These are phyloP conservation scores for Hoplodrina ambigua DNA, from an alignment of 2,888 invertebrate genomes.

Conservation along the genomic window DNA sequence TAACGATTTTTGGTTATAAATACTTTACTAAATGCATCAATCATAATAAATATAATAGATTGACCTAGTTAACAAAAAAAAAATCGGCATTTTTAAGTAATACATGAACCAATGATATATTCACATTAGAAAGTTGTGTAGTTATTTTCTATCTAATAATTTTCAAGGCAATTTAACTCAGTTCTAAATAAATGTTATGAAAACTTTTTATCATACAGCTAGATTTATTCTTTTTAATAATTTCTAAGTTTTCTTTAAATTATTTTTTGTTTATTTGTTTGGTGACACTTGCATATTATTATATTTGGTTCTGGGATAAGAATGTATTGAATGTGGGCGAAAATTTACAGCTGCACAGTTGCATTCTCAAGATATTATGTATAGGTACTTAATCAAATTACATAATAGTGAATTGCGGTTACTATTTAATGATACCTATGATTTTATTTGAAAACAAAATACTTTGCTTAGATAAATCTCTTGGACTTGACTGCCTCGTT, in stretches of 20 bases:
- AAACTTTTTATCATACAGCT: not conserved
- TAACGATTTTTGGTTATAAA: conserved; percentile 4
- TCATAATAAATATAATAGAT: conserved; percentile 4
- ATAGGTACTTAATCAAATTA: not conserved
- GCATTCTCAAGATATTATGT: conserved; percentile 2
- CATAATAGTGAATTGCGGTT: not conserved
- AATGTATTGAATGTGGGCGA: not conserved
- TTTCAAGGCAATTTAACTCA: not conserved
- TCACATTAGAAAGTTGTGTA: conserved; percentile 21
- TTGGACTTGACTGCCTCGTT: too few relatives aligned
- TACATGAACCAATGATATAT: not conserved
- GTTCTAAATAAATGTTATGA: not conserved
- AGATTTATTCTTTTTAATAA: too few relatives aligned
- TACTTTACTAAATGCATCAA: not conserved
- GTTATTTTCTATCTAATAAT: not conserved
- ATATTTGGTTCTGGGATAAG: not conserved
- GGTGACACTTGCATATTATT: not conserved
- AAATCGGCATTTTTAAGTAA: conserved; percentile 13
- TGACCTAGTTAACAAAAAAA: not conserved
- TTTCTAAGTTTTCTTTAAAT: too few relatives aligned
- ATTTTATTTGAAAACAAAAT: conserved; percentile 7
- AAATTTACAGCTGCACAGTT: not conserved
- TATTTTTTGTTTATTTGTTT: not conserved
- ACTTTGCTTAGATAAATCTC: conserved; percentile 18
- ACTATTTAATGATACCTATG: too few relatives aligned